Conservation (phyloP, 2,113 vertebrate species). For the Tragelaphus buxtoni region DNA sequence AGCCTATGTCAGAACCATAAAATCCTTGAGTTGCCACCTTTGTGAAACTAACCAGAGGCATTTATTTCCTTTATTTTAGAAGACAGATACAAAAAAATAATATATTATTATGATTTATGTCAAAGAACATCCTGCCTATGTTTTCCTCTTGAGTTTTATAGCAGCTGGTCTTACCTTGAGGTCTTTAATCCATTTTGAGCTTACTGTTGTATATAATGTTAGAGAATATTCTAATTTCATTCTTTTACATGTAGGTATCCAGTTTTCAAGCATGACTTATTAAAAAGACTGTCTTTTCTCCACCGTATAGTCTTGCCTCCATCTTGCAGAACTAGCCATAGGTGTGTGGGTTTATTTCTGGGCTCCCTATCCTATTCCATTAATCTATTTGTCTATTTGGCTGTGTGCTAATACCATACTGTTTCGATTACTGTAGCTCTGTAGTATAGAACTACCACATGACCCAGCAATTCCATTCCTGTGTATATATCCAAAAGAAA, state of each 20-base stretch:
- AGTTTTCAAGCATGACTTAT: not conserved
- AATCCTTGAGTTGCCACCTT: not conserved
- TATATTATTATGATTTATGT: not conserved
- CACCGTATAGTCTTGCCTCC: not conserved
- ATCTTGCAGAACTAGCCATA: not conserved
- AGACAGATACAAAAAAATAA: not conserved
- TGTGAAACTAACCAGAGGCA: not conserved
- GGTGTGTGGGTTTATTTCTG: not conserved
- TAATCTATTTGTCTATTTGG: not conserved
- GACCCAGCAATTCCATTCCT: not conserved
- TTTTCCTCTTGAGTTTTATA: not conserved
- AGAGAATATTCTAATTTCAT: not conserved
- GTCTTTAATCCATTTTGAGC: not conserved
- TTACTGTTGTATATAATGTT: not conserved
- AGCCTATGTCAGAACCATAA: not conserved
- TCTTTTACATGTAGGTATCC: not conserved
- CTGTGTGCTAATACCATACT: not conserved
- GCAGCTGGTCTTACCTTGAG: not conserved
- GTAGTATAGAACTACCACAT: not conserved
- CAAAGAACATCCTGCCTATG: not conserved
- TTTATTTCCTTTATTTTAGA: not conserved
- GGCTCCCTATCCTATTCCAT: not conserved
- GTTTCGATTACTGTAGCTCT: not conserved
- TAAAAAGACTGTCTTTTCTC: not conserved
- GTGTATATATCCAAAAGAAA: not conserved